Conservation (phyloP, 92 coral and sea anemone genomes). For the Phenganax stokvisi region DNA sequence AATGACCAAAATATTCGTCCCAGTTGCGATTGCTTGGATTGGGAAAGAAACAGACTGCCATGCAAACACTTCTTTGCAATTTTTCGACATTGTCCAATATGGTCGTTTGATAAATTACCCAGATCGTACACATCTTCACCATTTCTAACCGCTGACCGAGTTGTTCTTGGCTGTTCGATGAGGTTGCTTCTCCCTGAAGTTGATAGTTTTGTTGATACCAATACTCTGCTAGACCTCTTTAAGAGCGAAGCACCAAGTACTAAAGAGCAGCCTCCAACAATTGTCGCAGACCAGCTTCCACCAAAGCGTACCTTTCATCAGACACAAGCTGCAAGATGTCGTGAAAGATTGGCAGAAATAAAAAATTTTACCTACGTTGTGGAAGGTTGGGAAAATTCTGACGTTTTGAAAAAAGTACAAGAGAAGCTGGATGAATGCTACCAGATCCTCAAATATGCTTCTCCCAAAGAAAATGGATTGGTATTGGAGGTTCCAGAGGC, state of each 20-base stretch:
- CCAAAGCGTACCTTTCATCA: slow-evolving; percentile 16
- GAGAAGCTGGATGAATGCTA: slow-evolving; percentile 16
- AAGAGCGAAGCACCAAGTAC: not conserved
- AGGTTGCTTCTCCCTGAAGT: no score
- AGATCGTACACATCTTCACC: slow-evolving; percentile 34
- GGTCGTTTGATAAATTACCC: slow-evolving; percentile 40
- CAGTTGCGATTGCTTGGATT: slow-evolving; percentile 45
- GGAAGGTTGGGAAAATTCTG: slow-evolving; percentile 35
- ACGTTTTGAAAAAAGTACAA: slow-evolving; percentile 29
- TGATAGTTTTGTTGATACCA: not conserved
- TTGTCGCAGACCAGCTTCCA: slow-evolving; percentile 34
- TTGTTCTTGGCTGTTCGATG: not conserved
- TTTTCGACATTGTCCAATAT: slow-evolving; percentile 15
- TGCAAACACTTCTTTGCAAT: slow-evolving; percentile 50
- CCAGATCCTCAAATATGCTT: slow-evolving; percentile 20
- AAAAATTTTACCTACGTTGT: slow-evolving; percentile 23
- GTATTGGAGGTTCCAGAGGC: slow-evolving; percentile 24
- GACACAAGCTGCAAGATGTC: slow-evolving; percentile 37
- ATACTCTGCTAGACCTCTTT: not conserved
- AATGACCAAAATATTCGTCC: slow-evolving; percentile 4
- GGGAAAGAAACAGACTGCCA: slow-evolving; percentile 48
- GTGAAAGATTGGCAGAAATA: slow-evolving; percentile 30
- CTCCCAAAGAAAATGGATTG: slow-evolving; percentile 30
- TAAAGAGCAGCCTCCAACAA: not conserved
- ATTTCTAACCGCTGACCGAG: slow-evolving; percentile 34